Conservation (phyloP, 2,888 invertebrate species). For the Gasteruption jaculator region DNA sequence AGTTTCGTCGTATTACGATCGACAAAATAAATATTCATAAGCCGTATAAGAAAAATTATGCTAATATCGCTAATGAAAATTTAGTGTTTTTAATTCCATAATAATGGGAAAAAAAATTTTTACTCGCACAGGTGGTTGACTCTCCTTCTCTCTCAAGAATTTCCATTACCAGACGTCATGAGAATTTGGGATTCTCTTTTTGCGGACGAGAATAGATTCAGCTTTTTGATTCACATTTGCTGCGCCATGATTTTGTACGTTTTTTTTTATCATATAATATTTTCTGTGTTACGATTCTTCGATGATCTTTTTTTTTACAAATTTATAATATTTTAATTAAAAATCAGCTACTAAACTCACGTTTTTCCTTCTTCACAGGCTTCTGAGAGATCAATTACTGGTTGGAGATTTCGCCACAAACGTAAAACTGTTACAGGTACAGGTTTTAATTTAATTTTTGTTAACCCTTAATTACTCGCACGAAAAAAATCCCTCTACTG, state of each 20-base stretch:
- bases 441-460: not conserved
- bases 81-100: slow-evolving; percentile 86
- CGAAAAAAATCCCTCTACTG: too few species aligned
- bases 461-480: not conserved
- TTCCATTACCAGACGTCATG: slow-evolving; percentile 93
- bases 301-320: too few species aligned
- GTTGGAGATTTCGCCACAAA: slow-evolving; percentile 88
- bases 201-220: slow-evolving; percentile 83
- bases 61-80: slow-evolving; percentile 1
- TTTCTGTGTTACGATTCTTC: not conserved
- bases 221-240: slow-evolving; percentile 87
- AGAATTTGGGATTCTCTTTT: slow-evolving; percentile 97
- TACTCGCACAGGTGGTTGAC: slow-evolving; percentile 81
- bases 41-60: too few species aligned
- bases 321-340: slow-evolving; percentile 1
- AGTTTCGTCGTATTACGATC: not conserved
- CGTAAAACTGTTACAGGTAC: slow-evolving; percentile 85
- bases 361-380: slow-evolving; percentile 64
- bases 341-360: slow-evolving; percentile 20
- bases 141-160: slow-evolving; percentile 92
- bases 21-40: not conserved
- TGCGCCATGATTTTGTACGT: slow-evolving; percentile 97
- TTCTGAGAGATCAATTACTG: slow-evolving; percentile 78
- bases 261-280: slow-evolving; percentile 7
- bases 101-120: slow-evolving; percentile 68